These are phyloP conservation scores for Microplitis mediator DNA, from an alignment of 1,140 invertebrate genomes.

Conservation along the genomic window DNA sequence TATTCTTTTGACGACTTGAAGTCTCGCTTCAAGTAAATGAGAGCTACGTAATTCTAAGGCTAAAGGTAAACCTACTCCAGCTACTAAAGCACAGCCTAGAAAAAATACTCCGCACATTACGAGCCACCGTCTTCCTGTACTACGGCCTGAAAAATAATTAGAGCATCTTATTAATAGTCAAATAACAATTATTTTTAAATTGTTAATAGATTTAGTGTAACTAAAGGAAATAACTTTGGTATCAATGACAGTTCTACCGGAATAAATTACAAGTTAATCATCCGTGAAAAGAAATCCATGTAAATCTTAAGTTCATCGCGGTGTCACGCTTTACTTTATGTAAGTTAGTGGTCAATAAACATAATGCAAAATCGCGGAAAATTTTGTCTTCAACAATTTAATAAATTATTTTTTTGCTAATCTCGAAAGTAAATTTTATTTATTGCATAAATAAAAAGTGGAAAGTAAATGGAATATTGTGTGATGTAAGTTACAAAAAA, in stretches of 20 bases:
- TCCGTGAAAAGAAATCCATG: conserved; percentile 44
- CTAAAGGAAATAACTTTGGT: background rate
- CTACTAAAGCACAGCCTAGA: conserved; percentile 55
- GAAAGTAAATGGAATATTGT: background rate
- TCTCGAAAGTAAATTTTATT: background rate
- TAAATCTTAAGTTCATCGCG: conserved; percentile 29
- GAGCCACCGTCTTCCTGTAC: conserved; percentile 48
- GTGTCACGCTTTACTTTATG: conserved; percentile 21
- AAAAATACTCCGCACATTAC: conserved; percentile 56
- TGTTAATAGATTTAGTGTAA: background rate
- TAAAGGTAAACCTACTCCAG: conserved; percentile 63
- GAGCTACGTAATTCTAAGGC: conserved; percentile 66
- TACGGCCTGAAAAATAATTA: conserved; percentile 36
- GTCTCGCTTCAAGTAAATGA: conserved; percentile 64
- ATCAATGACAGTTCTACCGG: conserved; percentile 2
- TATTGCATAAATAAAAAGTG: too few relatives aligned
- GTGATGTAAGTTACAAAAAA: too few relatives aligned
- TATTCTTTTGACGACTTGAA: conserved; percentile 66
- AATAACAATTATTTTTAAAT: background rate
- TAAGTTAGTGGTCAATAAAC: conserved; percentile 1
- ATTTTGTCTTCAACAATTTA: background rate
- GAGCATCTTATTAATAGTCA: background rate
- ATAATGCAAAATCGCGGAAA: background rate
- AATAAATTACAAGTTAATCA: conserved; percentile 24
- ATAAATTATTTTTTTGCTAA: conserved; percentile 18